phyloP scores from a whole-genome alignment of 53 echinoderm and acorn worm genomes.

The Arbacia lixula region DNA sequence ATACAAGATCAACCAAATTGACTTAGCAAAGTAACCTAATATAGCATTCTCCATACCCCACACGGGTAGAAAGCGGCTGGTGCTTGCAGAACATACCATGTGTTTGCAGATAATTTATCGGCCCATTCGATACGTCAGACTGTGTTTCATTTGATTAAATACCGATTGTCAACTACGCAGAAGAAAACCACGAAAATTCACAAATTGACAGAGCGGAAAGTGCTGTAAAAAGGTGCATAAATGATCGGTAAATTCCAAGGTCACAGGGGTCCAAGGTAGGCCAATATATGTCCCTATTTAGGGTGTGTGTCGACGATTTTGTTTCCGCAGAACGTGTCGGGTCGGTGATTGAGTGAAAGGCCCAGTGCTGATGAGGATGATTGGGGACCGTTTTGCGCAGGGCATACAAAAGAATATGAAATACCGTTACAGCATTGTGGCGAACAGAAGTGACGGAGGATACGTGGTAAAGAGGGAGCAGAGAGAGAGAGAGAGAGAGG shows the following conservation, averaged over 20 bases:
- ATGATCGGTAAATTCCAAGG: slow-evolving; percentile 19
- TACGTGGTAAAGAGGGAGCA: background rate
- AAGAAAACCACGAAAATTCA: background rate
- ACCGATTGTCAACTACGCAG: slow-evolving; percentile 9
- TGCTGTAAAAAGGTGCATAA: background rate
- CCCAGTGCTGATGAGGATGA: background rate
- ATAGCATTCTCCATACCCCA: slow-evolving; percentile 1
- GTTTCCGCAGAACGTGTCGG: background rate
- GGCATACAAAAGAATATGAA: slow-evolving; percentile 19
- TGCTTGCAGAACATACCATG: slow-evolving; percentile 3
- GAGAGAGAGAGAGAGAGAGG: slow-evolving; percentile 1
- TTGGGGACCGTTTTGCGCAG: background rate
- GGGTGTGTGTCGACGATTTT: background rate
- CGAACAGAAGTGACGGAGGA: slow-evolving; percentile 2
- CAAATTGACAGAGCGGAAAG: too few species aligned
- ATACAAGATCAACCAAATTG: slow-evolving; percentile 29
- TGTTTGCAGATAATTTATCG: slow-evolving; percentile 47
- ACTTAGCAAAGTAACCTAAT: slow-evolving; percentile 13
- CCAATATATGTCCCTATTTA: background rate
- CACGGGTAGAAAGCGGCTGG: too few species aligned
- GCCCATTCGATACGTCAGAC: slow-evolving; percentile 32
- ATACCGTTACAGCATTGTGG: slow-evolving; percentile 55
- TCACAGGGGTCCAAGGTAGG: background rate
- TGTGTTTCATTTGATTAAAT: slow-evolving; percentile 44
- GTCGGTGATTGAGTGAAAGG: background rate